phyloP scores from a whole-genome alignment of 1,140 invertebrate species.

The Berghia stephanieae region DNA sequence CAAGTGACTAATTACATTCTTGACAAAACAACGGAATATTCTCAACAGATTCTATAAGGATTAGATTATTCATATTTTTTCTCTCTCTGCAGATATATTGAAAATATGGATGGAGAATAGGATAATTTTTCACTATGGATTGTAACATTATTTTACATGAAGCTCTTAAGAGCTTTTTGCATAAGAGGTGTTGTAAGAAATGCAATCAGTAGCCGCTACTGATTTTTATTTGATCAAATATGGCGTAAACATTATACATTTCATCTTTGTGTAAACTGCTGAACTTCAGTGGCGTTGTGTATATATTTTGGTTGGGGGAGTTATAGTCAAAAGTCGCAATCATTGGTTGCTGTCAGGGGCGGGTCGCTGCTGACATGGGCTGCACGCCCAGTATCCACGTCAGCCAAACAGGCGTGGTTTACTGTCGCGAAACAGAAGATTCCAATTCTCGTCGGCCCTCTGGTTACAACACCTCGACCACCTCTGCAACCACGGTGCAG shows the following conservation, averaged over 20 bases:
- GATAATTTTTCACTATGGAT: no score
- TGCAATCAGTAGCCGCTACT: not conserved
- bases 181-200: not conserved
- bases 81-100: no score
- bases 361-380: slow-evolving; percentile 50
- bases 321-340: not conserved
- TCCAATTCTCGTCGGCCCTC: slow-evolving; percentile 54
- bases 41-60: no score
- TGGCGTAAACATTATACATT: not conserved
- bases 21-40: no score
- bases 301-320: not conserved
- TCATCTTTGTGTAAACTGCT: not conserved
- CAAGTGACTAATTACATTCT: not conserved
- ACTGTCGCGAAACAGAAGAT: slow-evolving; percentile 61
- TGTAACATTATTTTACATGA: not conserved
- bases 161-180: not conserved
- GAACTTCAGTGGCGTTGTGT: not conserved
- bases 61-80: no score
- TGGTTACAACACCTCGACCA: slow-evolving; percentile 35
- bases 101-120: no score
- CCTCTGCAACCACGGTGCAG: slow-evolving; percentile 26
- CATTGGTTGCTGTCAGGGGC: slow-evolving; percentile 22
- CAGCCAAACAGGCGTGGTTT: slow-evolving; percentile 61
- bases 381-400: slow-evolving; percentile 64
- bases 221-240: not conserved